A percentile compares a stretch with the other conserved stretches of the same genome.
phyloP scores from a whole-genome alignment of 2,797 vertebrate species.

The Graptemys geographica region DNA sequence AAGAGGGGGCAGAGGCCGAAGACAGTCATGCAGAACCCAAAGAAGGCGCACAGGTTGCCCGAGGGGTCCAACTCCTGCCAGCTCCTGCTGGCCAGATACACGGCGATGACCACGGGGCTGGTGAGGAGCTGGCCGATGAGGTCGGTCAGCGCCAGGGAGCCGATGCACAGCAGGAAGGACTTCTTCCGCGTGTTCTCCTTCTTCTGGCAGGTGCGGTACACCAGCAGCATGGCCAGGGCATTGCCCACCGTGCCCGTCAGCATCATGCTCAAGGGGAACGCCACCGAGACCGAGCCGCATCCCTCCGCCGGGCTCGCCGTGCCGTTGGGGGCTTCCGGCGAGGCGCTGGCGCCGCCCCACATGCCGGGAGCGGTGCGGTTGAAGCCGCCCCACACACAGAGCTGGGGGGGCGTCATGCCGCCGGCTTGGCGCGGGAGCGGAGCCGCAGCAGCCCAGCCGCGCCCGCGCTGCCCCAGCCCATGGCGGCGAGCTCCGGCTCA shows the following conservation, averaged over 20 bases:
- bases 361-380: constrained; percentile 32
- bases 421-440: background rate
- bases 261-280: constrained; percentile 94
- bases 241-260: constrained; percentile 94
- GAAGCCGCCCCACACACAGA: constrained; percentile 2
- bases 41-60: constrained; percentile 89
- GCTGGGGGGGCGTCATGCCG: constrained; percentile 34
- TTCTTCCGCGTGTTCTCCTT: constrained; percentile 90
- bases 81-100: constrained; percentile 85
- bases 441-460: background rate
- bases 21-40: constrained; percentile 94
- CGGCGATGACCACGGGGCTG: constrained; percentile 93
- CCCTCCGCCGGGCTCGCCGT: constrained; percentile 40
- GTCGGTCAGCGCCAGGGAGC: constrained; percentile 93
- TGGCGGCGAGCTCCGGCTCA: background rate
- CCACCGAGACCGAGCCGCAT: constrained; percentile 88
- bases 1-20: constrained; percentile 95
- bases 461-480: background rate
- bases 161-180: constrained; percentile 95
- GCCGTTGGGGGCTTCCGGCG: constrained; percentile 53
- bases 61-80: constrained; percentile 90
- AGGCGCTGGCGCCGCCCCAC: constrained; percentile 40
- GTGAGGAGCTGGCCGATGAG: constrained; percentile 94
- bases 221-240: constrained; percentile 90
- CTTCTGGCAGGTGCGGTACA: constrained; percentile 89